These are phyloP conservation scores for Nemapogon koenigi DNA, from an alignment of 2,888 invertebrate species.

Conservation along the genomic window DNA sequence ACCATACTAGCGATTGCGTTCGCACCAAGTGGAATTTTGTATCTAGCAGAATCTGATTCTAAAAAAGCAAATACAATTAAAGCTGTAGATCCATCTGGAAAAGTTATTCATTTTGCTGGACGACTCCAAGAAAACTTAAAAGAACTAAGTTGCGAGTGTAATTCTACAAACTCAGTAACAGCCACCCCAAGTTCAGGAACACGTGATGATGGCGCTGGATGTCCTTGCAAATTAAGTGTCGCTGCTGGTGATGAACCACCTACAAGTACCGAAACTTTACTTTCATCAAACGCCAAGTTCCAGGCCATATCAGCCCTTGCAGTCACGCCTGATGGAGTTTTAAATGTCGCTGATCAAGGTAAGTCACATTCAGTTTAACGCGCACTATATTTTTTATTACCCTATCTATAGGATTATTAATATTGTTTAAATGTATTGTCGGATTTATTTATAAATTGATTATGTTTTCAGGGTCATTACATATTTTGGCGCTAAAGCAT, in stretches of 20 bases:
- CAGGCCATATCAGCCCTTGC: constrained; percentile 88
- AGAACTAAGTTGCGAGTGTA: constrained; percentile 66
- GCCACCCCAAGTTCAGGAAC: constrained; percentile 28
- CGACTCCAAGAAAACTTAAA: constrained; percentile 71
- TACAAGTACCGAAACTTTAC: constrained; percentile 81
- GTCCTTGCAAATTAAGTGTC: constrained; percentile 57
- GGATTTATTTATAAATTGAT: not conserved
- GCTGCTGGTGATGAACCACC: constrained; percentile 69
- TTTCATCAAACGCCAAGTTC: constrained; percentile 91
- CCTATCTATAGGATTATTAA: no score
- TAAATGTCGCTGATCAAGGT: constrained; percentile 96
- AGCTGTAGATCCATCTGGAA: constrained; percentile 87
- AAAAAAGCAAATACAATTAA: constrained; percentile 82
- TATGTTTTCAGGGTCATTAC: constrained; percentile 69
- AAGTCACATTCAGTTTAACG: constrained; percentile 33
- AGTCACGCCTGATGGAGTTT: constrained; percentile 93
- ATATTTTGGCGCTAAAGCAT: constrained; percentile 84
- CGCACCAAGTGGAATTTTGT: constrained; percentile 89
- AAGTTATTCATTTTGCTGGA: constrained; percentile 93
- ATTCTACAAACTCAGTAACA: constrained; percentile 63
- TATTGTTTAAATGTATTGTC: no score
- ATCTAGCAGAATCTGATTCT: constrained; percentile 92
- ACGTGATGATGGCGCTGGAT: constrained; percentile 47
- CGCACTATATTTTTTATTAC: not conserved
- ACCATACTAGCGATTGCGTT: constrained; percentile 90